These are phyloP conservation scores for Ctenodactylus gundi DNA, from an alignment of 2,113 vertebrate species.

Conservation along the genomic window DNA sequence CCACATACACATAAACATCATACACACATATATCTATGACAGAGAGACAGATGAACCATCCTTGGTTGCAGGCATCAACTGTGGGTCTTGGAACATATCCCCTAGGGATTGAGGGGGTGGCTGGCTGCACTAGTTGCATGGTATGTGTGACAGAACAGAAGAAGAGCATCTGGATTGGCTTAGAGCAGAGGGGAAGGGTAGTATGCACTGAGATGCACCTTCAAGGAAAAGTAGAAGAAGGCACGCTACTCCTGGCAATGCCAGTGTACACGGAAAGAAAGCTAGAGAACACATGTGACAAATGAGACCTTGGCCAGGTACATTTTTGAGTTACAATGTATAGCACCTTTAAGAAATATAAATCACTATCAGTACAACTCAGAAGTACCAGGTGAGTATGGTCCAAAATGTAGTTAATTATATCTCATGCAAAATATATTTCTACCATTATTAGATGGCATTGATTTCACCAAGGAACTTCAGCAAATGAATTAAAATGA, in stretches of 20 bases:
- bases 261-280: neutral
- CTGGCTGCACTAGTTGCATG: neutral
- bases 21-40: no score
- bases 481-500: conserved; percentile 22
- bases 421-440: conserved; percentile 22
- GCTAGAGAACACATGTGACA: neutral
- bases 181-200: neutral
- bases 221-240: neutral
- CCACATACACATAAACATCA: neutral
- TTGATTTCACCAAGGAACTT: neutral
- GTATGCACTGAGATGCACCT: neutral
- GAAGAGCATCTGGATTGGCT: neutral
- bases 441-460: neutral
- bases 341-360: neutral
- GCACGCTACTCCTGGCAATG: neutral
- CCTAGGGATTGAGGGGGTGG: neutral
- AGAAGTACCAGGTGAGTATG: neutral
- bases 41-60: no score
- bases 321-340: neutral
- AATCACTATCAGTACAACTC: conserved; percentile 4
- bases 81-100: neutral
- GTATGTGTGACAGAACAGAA: neutral
- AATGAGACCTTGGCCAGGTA: neutral
- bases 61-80: neutral
- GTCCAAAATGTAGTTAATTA: conserved; percentile 32